Base-by-base conservation (phyloP, 2,797 vertebrate genomes). In the Poeciliopsis infans region DNA sequence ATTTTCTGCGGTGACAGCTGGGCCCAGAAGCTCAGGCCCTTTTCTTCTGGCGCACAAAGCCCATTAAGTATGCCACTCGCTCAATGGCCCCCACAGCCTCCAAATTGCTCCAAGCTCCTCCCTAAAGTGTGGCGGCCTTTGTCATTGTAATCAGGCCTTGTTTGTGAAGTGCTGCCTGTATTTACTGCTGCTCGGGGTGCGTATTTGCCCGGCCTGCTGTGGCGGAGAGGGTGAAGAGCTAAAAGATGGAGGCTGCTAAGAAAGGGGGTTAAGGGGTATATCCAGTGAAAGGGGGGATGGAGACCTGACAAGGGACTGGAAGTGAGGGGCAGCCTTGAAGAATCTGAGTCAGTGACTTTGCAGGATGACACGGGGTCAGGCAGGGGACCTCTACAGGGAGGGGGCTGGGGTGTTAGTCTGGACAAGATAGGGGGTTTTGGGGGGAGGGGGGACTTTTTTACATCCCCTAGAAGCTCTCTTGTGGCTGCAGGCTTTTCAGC, bases 101-200 rank as follows among this genome's bases (percentile, higher is more conserved):
- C 93, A 93, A 95, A 96, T 93, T 95, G 95, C 95, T 94, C 92
- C 92, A 95, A 94, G 96, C 97, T 96, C 96, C 97, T 96, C 97
- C 97, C 97, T 94, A 95, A 97, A 97, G 97, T 97, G 97, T 97
- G 97, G 96, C 97, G 91, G 95, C 93, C 94, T 97, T 97, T 97
- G 97, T 98, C 95, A 97, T 97, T 97, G 96, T 96, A 97, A 97
- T 96, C 95, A 95, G 96, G 94, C 92, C 91, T 91, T 95, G 94
- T 95, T 94, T 94, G 93, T 93, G 93, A 93, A 95, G 94, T 93
- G 94, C 93, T 94, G 95, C 96, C 93, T 92, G 95, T 96, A 92
- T 95, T 95, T 95, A 95, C 95, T 92, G 79, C 94, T 93, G 95
- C 93, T 93, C 88, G 88, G 93, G 89, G 91, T 89, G 90, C 92